These are phyloP conservation scores for Eurytoma californica DNA, from an alignment of 2,888 invertebrate genomes.

Conservation along the genomic window DNA sequence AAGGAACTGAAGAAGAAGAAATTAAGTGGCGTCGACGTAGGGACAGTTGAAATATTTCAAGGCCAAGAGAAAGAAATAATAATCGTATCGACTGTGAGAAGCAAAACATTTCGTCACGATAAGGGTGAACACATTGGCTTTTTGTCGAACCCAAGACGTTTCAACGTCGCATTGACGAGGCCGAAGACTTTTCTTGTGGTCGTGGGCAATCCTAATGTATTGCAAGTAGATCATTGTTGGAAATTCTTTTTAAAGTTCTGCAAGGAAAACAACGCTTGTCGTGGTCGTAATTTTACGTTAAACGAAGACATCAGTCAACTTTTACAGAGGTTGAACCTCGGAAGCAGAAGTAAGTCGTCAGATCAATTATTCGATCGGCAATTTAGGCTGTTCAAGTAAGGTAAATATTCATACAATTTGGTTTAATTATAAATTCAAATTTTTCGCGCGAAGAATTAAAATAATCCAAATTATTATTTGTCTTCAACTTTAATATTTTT, in stretches of 20 bases:
- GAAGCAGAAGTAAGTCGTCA: too few relatives aligned
- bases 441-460: too few relatives aligned
- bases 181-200: conserved; percentile 83
- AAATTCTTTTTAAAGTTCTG: conserved; percentile 64
- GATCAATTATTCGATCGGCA: too few relatives aligned
- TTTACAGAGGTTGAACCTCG: too few relatives aligned
- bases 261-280: not conserved
- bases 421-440: too few relatives aligned
- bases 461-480: too few relatives aligned
- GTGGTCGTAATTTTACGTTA: not conserved
- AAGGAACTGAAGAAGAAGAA: conserved; percentile 70
- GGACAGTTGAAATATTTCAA: conserved; percentile 91
- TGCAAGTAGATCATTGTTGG: conserved; percentile 68
- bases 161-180: conserved; percentile 85
- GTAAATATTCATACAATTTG: too few relatives aligned
- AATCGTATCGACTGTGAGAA: conserved; percentile 88
- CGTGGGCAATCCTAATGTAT: conserved; percentile 75
- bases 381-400: too few relatives aligned
- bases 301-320: too few relatives aligned
- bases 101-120: conserved; percentile 78
- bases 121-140: conserved; percentile 77
- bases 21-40: conserved; percentile 79
- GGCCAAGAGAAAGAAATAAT: conserved; percentile 90
- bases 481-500: too few relatives aligned
- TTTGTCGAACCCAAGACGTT: conserved; percentile 75